Evolutionary conservation across 2,113 vertebrate genomes (phyloP), one percentile per base, ranked within the genome.

Genomic region (Leucopsar rothschildi): DNA sequence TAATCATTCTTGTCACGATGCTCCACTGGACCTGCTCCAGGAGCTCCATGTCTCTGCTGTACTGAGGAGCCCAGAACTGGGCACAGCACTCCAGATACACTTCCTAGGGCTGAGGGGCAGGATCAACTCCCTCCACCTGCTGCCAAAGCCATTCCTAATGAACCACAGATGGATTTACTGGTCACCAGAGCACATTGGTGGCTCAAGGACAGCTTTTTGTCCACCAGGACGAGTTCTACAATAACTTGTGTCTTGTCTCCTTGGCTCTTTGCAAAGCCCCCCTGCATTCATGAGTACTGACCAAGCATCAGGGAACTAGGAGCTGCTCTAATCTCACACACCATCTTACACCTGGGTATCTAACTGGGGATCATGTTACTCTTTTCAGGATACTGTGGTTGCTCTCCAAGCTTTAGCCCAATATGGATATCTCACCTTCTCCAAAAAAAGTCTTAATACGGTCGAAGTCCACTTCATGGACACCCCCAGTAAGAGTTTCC

Each of bases 321-420:
- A 82, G 9, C 35, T 85, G 28, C 5, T 1, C 16, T 76, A 33
- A 75, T 31, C n/a, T 64, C 56, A 23, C 3, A 5, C 8, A 18
- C 9, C 17, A 13, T 57, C 7, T 84, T 39, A 37, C 50, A 59
- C 24, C 9, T 68, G 16, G 10, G 2, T 42, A 40, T 33, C 49
- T 95, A 55, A 93, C 5, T 42, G 5, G 35, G 33, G 17, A 29
- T 56, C 7, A 3, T 63, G 6, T 63, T 73, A 9, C 83, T 93
- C n/a, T 73, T 96, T 94, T 65, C 83, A 98, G 98, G 97, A 97
- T 76, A 98, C 97, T 8, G 86, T 96, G 7, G 75, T 98, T 37
- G 98, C 97, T 80, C 96, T 98, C 72, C 97, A 97, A 55, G 98
- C 97, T 50, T 82, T 98, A 50, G 93, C 96, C 50, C 88, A 39